A percentile compares a stretch with the other conserved stretches of the same genome.
Conservation (phyloP, 2,888 invertebrate genomes). For the Meiosimyza decipiens region DNA sequence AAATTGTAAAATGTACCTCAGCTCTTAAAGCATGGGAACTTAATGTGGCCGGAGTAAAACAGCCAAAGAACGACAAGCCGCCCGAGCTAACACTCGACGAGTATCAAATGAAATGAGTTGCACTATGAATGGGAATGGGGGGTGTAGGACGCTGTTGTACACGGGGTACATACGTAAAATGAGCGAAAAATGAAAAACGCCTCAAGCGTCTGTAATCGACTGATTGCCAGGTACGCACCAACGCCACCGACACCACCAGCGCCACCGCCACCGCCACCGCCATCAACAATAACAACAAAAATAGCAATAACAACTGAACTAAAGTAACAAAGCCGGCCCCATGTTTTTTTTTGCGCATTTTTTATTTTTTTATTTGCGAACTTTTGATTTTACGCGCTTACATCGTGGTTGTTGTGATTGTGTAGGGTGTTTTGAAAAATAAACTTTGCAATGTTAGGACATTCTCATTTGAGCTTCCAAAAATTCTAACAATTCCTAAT, state of each 20-base stretch:
- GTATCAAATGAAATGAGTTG: constrained; percentile 34
- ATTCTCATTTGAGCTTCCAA: too few species aligned
- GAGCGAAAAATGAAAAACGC: constrained; percentile 38
- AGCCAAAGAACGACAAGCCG: constrained; percentile 3
- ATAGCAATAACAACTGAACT: too few species aligned
- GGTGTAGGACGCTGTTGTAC: not conserved
- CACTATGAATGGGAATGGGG: not conserved
- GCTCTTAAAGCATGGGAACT: constrained; percentile 36
- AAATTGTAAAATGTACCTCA: constrained; percentile 44
- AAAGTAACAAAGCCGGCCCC: too few species aligned
- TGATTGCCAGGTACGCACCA: constrained; percentile 38
- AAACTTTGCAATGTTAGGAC: too few species aligned
- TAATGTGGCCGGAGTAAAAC: constrained; percentile 24
- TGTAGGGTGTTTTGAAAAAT: not conserved
- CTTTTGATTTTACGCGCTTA: constrained; percentile 23
- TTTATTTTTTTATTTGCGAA: constrained; percentile 8
- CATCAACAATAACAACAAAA: not conserved
- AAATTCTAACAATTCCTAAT: too few species aligned
- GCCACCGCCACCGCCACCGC: constrained; percentile 10
- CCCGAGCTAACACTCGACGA: constrained; percentile 15
- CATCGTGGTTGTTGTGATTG: not conserved
- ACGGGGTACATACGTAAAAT: not conserved
- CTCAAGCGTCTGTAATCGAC: constrained; percentile 39
- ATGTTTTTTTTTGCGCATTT: too few species aligned
- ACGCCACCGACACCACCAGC: constrained; percentile 26